Base-by-base conservation (phyloP, 2,888 invertebrate genomes). In the Malthinus flaveolus region DNA sequence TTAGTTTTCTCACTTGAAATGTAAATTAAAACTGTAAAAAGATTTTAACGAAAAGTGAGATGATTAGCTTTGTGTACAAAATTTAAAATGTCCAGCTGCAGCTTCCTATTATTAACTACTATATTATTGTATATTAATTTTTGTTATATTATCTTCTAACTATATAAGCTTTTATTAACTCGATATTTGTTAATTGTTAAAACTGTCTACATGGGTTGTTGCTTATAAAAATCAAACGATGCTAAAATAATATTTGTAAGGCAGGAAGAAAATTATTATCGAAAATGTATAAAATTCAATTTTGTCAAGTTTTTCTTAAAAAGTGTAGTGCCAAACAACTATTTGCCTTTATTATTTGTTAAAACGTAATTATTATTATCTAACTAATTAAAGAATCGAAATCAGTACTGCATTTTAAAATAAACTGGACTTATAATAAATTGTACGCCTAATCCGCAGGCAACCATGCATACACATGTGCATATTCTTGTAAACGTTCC, bases 181-280 rank as follows among this genome's bases (percentile, higher is more conserved):
- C 45, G 13, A 34, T 48, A 44, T 23, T 65, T 63, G 59, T 61
- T 62, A 61, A 61, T 58, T 59, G 49, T 53, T 59, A 56, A 63
- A 51, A 55, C 35, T 63, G 2, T 23, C 61, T 63, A 56, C 62
- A 59, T 60, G 62, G 64, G 64, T 61, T 64, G 64, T 64, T 62
- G 62, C 62, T 61, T 64, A 56, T 52, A 56, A 46, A 52, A 51
- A 46, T 32, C 44, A 44, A 55, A 37, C 23, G 23, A 23, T 5
- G 5, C 23, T 23, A 23, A 45, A 52, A 52, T 46, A 52, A 52
- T 35, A 39, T 23, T 23, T 23, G 5, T 23, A 23, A 23, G 23
- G 23, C 23, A 23, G 5, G 5, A 23, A 2, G 23, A 39, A 8
- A 39, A 31, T 49, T 49, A 44, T 49, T 35, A 34, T 44, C 36